Evolutionary conservation across 92 coral and sea anemone species (phyloP).

Genomic region (Palythoa grandiflora): DNA sequence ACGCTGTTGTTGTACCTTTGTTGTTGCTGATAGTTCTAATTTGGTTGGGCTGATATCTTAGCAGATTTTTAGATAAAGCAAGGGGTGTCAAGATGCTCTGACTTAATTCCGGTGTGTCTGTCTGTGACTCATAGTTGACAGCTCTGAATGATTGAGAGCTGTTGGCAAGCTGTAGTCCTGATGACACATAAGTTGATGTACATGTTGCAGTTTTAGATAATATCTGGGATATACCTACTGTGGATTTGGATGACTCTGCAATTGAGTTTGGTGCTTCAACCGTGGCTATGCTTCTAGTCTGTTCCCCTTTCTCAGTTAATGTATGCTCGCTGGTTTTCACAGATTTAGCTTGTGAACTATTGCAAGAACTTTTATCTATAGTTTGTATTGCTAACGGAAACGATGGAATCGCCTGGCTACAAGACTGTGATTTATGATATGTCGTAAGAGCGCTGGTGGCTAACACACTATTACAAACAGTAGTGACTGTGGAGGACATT

Average conservation of each 20-base stretch:
- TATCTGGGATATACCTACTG: background rate
- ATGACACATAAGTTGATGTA: background rate
- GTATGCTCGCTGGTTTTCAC: background rate
- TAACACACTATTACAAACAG: background rate
- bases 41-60: background rate
- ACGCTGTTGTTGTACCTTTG: background rate
- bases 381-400: background rate
- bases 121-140: slow-evolving; percentile 30
- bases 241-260: background rate
- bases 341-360: background rate
- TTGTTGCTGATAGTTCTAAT: background rate
- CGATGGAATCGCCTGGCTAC: background rate
- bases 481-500: background rate
- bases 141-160: background rate
- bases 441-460: background rate
- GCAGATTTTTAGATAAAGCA: background rate
- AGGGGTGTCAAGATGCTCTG: slow-evolving; percentile 21
- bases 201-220: background rate
- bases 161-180: background rate
- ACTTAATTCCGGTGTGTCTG: slow-evolving; percentile 8
- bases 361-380: background rate
- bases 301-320: background rate
- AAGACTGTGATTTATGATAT: background rate
- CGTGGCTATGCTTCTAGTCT: background rate
- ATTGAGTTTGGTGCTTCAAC: background rate